These are phyloP conservation scores for Alloplasta piceator DNA, from an alignment of 2,888 invertebrate genomes.

Conservation along the genomic window DNA sequence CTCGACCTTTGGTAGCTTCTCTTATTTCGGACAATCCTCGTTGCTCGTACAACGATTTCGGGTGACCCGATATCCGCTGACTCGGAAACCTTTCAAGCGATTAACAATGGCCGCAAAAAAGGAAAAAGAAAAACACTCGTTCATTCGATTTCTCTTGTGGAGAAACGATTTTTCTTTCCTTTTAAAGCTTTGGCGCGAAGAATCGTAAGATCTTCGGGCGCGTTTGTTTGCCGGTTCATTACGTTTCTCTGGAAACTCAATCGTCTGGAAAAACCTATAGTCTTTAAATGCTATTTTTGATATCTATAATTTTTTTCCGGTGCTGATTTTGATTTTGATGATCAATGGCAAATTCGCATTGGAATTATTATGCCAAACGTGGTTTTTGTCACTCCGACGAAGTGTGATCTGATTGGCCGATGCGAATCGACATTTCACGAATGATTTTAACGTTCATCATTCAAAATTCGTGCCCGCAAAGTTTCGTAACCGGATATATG, in stretches of 20 bases:
- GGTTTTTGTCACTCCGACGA: not conserved
- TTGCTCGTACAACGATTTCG: slow-evolving; percentile 16
- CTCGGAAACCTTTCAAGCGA: slow-evolving; percentile 27
- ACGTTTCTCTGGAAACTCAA: not conserved
- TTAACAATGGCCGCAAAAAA: slow-evolving; percentile 11
- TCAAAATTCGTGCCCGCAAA: not conserved
- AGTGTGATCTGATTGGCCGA: not conserved
- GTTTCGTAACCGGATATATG: no score
- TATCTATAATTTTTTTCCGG: not conserved
- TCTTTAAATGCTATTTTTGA: not conserved
- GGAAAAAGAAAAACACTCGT: not conserved
- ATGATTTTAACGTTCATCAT: not conserved
- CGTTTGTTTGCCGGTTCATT: not conserved
- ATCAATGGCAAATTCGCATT: slow-evolving; percentile 18
- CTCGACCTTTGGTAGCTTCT: slow-evolving; percentile 38
- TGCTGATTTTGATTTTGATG: not conserved
- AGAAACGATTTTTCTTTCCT: slow-evolving; percentile 7
- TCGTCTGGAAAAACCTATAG: not conserved
- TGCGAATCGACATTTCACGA: not conserved
- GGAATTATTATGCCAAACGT: not conserved
- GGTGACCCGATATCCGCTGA: slow-evolving; percentile 26
- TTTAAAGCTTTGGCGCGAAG: not conserved
- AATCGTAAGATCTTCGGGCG: not conserved
- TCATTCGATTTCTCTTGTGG: not conserved
- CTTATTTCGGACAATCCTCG: slow-evolving; percentile 11